A percentile compares a stretch with the other conserved stretches of the same genome.
phyloP scores from a whole-genome alignment of 2,113 vertebrate genomes.

The Plectropomus leopardus region DNA sequence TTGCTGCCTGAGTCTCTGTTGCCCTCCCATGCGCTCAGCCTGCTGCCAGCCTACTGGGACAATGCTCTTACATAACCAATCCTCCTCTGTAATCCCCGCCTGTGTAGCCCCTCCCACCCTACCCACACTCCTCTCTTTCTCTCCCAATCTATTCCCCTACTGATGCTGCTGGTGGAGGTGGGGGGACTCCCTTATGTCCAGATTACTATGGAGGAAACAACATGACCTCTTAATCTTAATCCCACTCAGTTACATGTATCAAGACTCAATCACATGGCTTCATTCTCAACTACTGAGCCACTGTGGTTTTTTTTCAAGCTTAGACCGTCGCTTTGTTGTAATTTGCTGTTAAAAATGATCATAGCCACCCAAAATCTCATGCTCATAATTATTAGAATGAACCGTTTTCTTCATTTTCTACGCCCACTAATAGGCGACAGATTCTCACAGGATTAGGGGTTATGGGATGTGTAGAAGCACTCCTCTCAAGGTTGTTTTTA shows the following conservation, averaged over 20 bases:
- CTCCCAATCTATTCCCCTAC: constrained; percentile 12
- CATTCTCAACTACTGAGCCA: constrained; percentile 14
- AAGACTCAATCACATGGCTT: constrained; percentile 29
- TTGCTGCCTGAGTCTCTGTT: constrained; percentile 35
- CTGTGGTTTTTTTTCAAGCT: not conserved
- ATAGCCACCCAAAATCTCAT: not conserved
- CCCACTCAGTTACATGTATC: constrained; percentile 52
- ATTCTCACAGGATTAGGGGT: not conserved
- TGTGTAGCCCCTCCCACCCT: constrained; percentile 42
- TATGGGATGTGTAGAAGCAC: not conserved
- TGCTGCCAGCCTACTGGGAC: constrained; percentile 66
- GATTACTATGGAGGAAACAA: constrained; percentile 67
- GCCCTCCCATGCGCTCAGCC: constrained; percentile 25
- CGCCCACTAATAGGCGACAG: not conserved
- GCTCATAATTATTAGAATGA: not conserved
- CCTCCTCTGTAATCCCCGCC: constrained; percentile 74
- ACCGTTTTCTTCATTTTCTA: not conserved
- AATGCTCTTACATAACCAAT: constrained; percentile 83
- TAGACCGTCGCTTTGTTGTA: not conserved
- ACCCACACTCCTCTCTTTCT: constrained; percentile 19
- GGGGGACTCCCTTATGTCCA: constrained; percentile 56
- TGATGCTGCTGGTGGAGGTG: not conserved
- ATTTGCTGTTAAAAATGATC: not conserved
- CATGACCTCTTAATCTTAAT: constrained; percentile 74
- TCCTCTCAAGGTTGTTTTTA: not conserved